phyloP scores from a whole-genome alignment of 2,113 vertebrate species.

The Stomatorhinus ivindoensis region DNA sequence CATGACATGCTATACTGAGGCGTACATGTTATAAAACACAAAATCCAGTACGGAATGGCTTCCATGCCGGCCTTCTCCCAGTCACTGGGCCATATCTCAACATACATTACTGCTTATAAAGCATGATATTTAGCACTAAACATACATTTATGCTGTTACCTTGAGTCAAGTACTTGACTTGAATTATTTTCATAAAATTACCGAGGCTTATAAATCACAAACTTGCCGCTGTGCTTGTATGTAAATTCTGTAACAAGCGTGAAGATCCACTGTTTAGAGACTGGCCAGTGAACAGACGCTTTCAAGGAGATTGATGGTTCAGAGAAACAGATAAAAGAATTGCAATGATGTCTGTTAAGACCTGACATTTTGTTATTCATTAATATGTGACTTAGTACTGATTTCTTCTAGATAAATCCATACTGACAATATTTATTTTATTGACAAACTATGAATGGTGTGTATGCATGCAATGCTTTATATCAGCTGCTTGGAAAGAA shows the following conservation, averaged over 20 bases:
- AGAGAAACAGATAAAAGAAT: neutral
- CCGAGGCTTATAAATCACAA: neutral
- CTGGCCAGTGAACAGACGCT: neutral
- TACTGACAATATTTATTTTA: neutral
- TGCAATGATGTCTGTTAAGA: neutral
- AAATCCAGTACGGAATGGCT: neutral
- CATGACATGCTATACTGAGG: neutral
- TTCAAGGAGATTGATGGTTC: neutral
- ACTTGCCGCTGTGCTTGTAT: neutral
- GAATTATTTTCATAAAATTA: neutral
- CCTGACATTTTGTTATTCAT: neutral
- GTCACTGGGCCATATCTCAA: neutral
- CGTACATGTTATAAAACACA: neutral
- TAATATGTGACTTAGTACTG: neutral
- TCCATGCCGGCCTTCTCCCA: neutral
- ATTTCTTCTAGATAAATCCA: neutral
- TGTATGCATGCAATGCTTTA: neutral
- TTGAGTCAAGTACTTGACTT: neutral
- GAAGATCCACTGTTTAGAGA: neutral
- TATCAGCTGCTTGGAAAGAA: neutral
- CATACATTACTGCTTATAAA: neutral
- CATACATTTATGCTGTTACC: neutral
- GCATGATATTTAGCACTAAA: neutral
- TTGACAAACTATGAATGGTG: neutral
- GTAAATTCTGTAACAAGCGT: neutral